phyloP scores from a whole-genome alignment of 2,888 invertebrate species.

The Phaedon cochleariae region DNA sequence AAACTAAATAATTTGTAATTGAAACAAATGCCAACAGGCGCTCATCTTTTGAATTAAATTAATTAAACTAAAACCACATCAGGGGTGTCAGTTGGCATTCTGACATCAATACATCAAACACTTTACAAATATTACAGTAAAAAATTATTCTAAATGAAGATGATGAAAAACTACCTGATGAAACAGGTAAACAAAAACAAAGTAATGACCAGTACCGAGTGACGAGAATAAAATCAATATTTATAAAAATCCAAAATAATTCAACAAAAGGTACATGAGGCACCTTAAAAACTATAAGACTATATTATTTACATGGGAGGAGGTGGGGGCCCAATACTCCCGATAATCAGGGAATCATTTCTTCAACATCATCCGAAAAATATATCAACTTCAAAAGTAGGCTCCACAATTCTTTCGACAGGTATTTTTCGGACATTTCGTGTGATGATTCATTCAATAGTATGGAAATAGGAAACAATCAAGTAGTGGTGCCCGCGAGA shows the following conservation, averaged over 20 bases:
- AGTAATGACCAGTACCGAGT: conserved; percentile 61
- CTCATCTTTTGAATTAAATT: conserved; percentile 36
- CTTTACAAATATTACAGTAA: conserved; percentile 53
- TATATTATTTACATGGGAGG: conserved; percentile 39
- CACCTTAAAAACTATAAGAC: conserved; percentile 57
- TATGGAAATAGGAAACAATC: no score
- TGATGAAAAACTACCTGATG: conserved; percentile 46
- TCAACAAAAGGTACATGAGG: conserved; percentile 59
- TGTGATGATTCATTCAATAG: no score
- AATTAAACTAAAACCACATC: conserved; percentile 41
- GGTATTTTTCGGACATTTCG: no score
- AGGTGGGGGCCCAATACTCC: conserved; percentile 2
- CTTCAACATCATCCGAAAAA: no score
- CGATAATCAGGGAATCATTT: no score
- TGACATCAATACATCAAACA: conserved; percentile 50
- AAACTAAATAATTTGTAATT: conserved; percentile 36
- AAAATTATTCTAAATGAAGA: conserved; percentile 55
- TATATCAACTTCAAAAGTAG: no score
- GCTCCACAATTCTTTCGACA: no score
- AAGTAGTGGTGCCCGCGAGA: no score
- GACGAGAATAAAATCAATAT: conserved; percentile 59
- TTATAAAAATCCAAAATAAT: conserved; percentile 56
- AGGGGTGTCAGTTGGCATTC: conserved; percentile 21
- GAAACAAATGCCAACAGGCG: conserved; percentile 27
- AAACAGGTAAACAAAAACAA: conserved; percentile 46